Conservation (phyloP, 2,113 vertebrate genomes). For the Pluvianellus socialis region DNA sequence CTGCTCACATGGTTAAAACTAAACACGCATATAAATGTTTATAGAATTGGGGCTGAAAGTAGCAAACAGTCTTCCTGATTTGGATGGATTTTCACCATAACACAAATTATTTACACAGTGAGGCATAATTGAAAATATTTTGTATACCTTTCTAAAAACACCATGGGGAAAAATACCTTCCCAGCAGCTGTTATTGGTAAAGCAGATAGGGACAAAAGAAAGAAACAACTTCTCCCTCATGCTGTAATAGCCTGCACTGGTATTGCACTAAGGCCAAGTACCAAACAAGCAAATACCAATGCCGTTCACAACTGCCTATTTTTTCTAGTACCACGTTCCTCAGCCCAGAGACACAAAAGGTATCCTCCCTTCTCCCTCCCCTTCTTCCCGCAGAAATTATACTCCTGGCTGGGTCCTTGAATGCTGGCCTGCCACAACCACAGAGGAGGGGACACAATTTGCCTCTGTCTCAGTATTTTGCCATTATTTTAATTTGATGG, state of each 20-base stretch:
- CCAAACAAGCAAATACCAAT: neutral
- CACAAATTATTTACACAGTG: constrained; percentile 59
- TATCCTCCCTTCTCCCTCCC: neutral
- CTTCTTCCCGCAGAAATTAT: neutral
- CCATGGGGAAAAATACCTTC: neutral
- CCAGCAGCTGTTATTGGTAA: constrained; percentile 3
- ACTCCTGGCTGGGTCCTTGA: neutral
- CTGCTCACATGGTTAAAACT: constrained; percentile 10
- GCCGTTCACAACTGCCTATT: neutral
- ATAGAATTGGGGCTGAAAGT: constrained; percentile 17
- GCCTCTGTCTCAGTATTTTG: constrained; percentile 2
- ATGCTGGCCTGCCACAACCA: constrained; percentile 4
- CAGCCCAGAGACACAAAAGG: constrained; percentile 24
- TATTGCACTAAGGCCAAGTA: neutral
- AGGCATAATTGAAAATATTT: constrained; percentile 42
- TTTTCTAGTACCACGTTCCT: neutral
- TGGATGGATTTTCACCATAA: constrained; percentile 26
- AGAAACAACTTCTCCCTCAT: neutral
- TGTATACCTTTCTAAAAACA: constrained; percentile 39
- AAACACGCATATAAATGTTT: constrained; percentile 52
- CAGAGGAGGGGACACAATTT: neutral
- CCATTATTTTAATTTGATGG: constrained; percentile 22
- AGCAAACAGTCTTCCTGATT: constrained; percentile 32
- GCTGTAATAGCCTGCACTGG: neutral
- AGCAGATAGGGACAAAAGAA: neutral